Base-by-base conservation (phyloP, 2,888 invertebrate genomes). In the Flabesymbios commensalis region DNA sequence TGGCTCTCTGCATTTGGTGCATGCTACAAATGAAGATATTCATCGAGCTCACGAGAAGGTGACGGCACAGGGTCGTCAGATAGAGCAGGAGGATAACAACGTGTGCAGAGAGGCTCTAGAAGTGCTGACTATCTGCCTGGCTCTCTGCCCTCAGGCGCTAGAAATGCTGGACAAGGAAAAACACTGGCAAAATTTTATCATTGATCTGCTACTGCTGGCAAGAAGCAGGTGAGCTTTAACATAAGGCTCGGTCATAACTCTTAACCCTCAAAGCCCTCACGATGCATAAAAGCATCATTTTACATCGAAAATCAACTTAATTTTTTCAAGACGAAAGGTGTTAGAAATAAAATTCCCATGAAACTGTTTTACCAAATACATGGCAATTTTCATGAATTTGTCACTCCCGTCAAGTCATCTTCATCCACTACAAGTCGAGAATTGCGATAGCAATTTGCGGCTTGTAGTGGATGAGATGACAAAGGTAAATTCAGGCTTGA, bases 41-140 rank as follows among this genome's bases (percentile, higher is more conserved):
- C 90, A 90, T 74, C 84, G 86, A 32, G 83, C 88, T 57, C 88
- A 89, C 64, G 81, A 81, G 59, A 51, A 54, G 52, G 17, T 28
- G 24, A 24, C n/a, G 45, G 10, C 45, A 14, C n/a, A 36, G n/a
- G n/a, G n/a, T n/a, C n/a, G n/a, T n/a, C n/a, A n/a, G n/a, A 71
- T 77, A 28, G 83, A 83, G 43, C 58, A 69, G 29, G 83, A 83
- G 63, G 83, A 83, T 65, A 75, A 83, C 48, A 70, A 72, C 85
- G 90, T 93, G 77, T 93, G 93, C 75, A 91, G 93, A 74, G 96
- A 96, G 84, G 93, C 94, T 51, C 86, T 97, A 80, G 96, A 97
- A 85, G 90, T 94, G 65, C 86, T 97, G 65, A 93, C 94, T 53
- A 89, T 96, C 69, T 90, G 92, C 69, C 88, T 96, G 79, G 91